These are phyloP conservation scores for Liasis olivaceus DNA, from an alignment of 2,797 vertebrate species.

Conservation along the genomic window DNA sequence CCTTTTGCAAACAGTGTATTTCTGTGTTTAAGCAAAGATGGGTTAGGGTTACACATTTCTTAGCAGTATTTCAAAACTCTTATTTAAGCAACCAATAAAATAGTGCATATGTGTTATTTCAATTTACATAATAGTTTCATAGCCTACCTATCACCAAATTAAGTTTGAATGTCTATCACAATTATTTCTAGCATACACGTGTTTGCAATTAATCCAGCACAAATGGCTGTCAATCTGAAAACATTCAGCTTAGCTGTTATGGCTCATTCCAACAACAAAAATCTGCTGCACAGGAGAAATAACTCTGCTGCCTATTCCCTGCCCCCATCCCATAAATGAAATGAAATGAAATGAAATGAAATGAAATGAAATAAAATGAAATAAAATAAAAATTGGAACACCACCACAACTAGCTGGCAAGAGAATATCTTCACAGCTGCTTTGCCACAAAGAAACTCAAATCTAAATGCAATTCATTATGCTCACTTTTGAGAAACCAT, in stretches of 20 bases:
- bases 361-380: constrained; percentile 9
- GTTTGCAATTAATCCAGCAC: constrained; percentile 45
- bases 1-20: not conserved
- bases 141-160: not conserved
- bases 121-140: constrained; percentile 34
- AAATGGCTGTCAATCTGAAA: constrained; percentile 44
- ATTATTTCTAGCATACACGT: constrained; percentile 28
- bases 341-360: not conserved
- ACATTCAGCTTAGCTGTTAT: constrained; percentile 57
- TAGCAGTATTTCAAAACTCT: constrained; percentile 14
- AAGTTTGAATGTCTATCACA: constrained; percentile 29
- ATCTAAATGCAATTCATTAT: constrained; percentile 28
- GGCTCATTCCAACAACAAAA: constrained; percentile 39
- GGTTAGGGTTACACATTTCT: not conserved
- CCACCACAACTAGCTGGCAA: constrained; percentile 11
- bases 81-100: constrained; percentile 25
- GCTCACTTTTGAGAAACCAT: constrained; percentile 30
- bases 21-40: not conserved
- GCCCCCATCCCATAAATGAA: constrained; percentile 13
- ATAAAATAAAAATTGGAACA: constrained; percentile 14
- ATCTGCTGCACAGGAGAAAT: constrained; percentile 45
- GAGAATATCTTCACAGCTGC: not conserved
- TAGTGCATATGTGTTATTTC: not conserved
- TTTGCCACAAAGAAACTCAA: constrained; percentile 32
- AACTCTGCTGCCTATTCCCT: constrained; percentile 44